Evolutionary conservation across 2,113 vertebrate genomes (phyloP).

Genomic region (Aviceda subcristata): DNA sequence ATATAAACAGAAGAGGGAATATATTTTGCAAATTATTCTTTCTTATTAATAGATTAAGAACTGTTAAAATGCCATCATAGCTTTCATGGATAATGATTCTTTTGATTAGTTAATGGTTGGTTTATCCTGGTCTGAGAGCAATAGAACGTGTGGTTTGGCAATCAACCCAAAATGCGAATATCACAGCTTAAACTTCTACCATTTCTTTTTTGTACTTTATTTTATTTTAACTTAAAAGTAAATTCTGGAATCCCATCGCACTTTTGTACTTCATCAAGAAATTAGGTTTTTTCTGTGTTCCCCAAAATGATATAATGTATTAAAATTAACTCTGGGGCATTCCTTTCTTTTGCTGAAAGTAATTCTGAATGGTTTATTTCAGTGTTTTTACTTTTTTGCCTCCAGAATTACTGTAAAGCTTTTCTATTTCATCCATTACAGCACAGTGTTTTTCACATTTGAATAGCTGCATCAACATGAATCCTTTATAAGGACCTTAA

Average conservation of each 20-base stretch:
- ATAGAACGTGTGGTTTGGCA: conserved; percentile 64
- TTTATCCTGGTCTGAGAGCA: conserved; percentile 69
- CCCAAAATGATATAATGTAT: background rate
- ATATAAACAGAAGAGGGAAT: conserved; percentile 60
- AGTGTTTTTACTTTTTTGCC: conserved; percentile 73
- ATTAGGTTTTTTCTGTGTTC: background rate
- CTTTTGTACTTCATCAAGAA: conserved; percentile 38
- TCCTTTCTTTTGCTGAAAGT: conserved; percentile 66
- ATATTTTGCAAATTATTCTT: conserved; percentile 68
- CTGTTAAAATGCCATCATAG: conserved; percentile 62
- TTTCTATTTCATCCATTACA: conserved; percentile 79
- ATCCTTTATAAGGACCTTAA: conserved; percentile 83
- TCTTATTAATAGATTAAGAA: conserved; percentile 64
- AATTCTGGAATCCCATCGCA: conserved; percentile 24
- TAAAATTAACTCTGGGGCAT: conserved; percentile 57
- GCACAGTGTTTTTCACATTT: conserved; percentile 80
- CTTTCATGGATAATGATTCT: conserved; percentile 62
- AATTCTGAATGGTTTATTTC: conserved; percentile 73
- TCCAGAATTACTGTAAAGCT: conserved; percentile 79
- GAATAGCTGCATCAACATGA: conserved; percentile 83
- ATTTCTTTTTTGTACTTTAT: conserved; percentile 49
- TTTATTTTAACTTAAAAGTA: conserved; percentile 50
- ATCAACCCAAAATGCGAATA: conserved; percentile 37
- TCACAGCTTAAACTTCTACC: conserved; percentile 46
- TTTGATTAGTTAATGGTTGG: conserved; percentile 69